phyloP scores from a whole-genome alignment of 1,140 invertebrate genomes.

The Bacillus rossius region DNA sequence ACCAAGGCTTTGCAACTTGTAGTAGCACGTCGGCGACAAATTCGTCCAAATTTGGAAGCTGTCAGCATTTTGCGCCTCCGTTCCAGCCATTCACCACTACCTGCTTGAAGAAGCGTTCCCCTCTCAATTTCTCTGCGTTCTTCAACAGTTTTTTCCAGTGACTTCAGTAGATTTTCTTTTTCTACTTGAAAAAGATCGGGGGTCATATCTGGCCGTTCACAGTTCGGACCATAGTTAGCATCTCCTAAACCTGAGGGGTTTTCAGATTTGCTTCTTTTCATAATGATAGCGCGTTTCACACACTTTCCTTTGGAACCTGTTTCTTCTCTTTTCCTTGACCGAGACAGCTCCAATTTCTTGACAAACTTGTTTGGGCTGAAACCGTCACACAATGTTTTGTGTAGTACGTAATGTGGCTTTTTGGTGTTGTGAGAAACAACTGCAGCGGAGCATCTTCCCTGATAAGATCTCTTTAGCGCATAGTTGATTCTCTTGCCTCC shows the following conservation, averaged over 20 bases:
- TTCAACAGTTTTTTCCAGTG: conserved; percentile 12
- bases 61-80: conserved; percentile 31
- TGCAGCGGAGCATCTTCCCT: conserved; percentile 8
- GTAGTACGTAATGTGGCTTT: conserved; percentile 7
- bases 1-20: conserved; percentile 26
- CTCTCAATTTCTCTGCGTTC: conserved; percentile 24
- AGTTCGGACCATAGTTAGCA: conserved; percentile 24
- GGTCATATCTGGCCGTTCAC: conserved; percentile 17
- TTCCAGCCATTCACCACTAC: conserved; percentile 29
- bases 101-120: conserved; percentile 27
- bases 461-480: conserved; percentile 13
- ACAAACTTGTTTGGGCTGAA: background rate
- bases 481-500: conserved; percentile 18
- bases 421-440: conserved; percentile 18
- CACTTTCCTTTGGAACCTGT: background rate
- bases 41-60: conserved; percentile 36
- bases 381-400: conserved; percentile 7
- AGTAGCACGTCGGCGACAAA: conserved; percentile 26
- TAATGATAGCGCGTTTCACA: background rate
- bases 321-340: conserved; percentile 1
- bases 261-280: background rate
- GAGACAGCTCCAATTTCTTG: background rate
- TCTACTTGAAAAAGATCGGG: background rate
- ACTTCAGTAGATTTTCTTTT: conserved; percentile 1
- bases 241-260: conserved; percentile 1